Base-by-base conservation (phyloP, 1,140 invertebrate species). In the Pseudomyrmex concolor region DNA sequence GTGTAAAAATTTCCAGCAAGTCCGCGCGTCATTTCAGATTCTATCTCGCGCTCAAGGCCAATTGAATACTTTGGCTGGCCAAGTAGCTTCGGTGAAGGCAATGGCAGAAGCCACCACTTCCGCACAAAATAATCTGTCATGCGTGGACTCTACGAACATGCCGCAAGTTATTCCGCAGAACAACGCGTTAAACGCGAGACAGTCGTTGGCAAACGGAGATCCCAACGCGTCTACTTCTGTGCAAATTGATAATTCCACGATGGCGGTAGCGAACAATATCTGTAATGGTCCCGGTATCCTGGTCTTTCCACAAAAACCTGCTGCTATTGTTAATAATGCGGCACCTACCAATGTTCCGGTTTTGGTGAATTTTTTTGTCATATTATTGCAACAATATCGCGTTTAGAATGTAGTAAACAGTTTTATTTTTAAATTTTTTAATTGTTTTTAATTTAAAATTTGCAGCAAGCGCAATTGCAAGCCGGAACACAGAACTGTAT, bases 391-490 rank as follows among this genome's bases (percentile, higher is more conserved):
- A 60, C 10, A 60, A 60, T 22, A 12, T 22, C 9, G 13, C 9
- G 13, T 63, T 51, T 48, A 62, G n/a, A 25, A 60, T 73, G n/a
- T 50, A 10, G 19, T 63, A 7, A 43, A 45, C 5, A 15, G 5
- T 48, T 66, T 17, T n/a, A 10, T 54, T 17, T 45, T n/a, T 17
- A 7, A 22, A 34, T 1, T 43, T n/a, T 15, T 63, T 57, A 62
- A 10, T n/a, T 50, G 1, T 59, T 78, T 78, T 83, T 72, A 77
- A 73, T 85, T 76, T 22, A 25, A 70, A 60, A 80, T 85, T 92
- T 91, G 3, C 70, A 96, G 95, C 95, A 95, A 93, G 95, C 95
- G 15, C 95, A 96, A 80, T 91, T 96, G 57, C 95, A 96, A 91
- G 93, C 95, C 48, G 93, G 93, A 72, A 90, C 91, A 50, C 92